Percentiles rank a stretch among this genome's conserved stretches.
Conservation (phyloP, 2,113 vertebrate genomes). For the Melanostigma gelatinosum region DNA sequence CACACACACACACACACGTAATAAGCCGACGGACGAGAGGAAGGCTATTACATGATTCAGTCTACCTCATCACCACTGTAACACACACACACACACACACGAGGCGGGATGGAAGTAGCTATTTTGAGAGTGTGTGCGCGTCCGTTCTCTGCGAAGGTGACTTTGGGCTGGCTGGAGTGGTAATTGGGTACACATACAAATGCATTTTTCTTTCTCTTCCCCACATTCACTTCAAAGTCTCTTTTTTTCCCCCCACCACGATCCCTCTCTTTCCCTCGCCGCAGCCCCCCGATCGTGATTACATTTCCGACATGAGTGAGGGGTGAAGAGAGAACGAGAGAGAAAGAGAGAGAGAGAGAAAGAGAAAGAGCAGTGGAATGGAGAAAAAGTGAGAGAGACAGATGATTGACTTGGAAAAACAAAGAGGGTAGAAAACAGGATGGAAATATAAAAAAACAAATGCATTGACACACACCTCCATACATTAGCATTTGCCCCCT, state of each 20-base stretch:
- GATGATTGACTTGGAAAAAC: conserved; percentile 77
- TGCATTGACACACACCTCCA: conserved; percentile 19
- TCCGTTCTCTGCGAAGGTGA: conserved; percentile 80
- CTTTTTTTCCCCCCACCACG: conserved; percentile 32
- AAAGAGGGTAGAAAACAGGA: conserved; percentile 61
- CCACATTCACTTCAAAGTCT: conserved; percentile 67
- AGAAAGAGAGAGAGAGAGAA: too few relatives aligned
- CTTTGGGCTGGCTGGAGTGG: conserved; percentile 81
- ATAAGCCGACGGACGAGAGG: conserved; percentile 72
- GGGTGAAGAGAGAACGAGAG: conserved; percentile 51
- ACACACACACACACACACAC: conserved; percentile 53
- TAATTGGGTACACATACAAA: conserved; percentile 85
- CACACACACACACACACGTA: conserved; percentile 38
- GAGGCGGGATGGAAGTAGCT: conserved; percentile 72
- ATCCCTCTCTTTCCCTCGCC: conserved; percentile 45
- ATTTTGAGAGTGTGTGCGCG: conserved; percentile 77
- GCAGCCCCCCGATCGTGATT: conserved; percentile 73
- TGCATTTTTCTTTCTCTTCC: conserved; percentile 75
- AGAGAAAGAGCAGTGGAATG: conserved; percentile 30
- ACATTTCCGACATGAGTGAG: conserved; percentile 76
- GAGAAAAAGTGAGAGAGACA: conserved; percentile 58
- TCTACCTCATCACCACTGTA: conserved; percentile 75
- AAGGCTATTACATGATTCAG: conserved; percentile 78
- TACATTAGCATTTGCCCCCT: conserved; percentile 44
- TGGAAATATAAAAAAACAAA: conserved; percentile 34